phyloP scores from a whole-genome alignment of 1,140 invertebrate genomes.

The Papilio polytes region DNA sequence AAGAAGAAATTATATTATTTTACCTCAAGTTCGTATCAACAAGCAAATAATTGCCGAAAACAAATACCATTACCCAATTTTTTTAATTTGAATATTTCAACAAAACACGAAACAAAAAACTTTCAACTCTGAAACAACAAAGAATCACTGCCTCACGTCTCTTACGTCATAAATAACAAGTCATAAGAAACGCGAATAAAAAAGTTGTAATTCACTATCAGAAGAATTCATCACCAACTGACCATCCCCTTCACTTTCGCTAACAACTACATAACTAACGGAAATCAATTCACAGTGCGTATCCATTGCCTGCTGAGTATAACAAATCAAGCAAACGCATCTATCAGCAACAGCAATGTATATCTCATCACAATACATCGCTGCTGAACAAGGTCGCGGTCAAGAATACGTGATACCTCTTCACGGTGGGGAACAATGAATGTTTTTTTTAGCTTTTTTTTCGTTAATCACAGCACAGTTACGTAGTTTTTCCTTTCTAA shows the following conservation, averaged over 20 bases:
- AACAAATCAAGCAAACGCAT: background rate
- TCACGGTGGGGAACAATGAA: constrained; percentile 28
- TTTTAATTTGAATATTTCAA: no score
- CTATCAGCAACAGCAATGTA: constrained; percentile 21
- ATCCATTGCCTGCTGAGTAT: constrained; percentile 10
- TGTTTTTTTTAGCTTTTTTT: constrained; percentile 13
- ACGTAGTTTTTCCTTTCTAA: constrained; percentile 27
- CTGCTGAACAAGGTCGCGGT: constrained; percentile 53
- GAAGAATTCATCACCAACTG: constrained; percentile 1
- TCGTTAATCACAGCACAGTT: background rate
- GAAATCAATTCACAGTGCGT: background rate
- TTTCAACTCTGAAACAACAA: no score
- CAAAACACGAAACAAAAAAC: no score
- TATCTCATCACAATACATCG: background rate
- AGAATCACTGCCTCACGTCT: no score
- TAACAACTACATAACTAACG: constrained; percentile 2
- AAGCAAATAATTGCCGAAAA: no score
- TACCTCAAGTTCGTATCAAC: no score
- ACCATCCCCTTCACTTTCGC: constrained; percentile 32
- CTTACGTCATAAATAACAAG: background rate
- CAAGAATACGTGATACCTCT: constrained; percentile 44
- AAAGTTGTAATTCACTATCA: background rate
- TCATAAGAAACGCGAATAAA: background rate
- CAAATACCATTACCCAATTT: no score
- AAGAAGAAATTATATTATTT: background rate